Evolutionary conservation across 2,797 vertebrate species (phyloP).

Genomic region (Dermochelys coriacea): DNA sequence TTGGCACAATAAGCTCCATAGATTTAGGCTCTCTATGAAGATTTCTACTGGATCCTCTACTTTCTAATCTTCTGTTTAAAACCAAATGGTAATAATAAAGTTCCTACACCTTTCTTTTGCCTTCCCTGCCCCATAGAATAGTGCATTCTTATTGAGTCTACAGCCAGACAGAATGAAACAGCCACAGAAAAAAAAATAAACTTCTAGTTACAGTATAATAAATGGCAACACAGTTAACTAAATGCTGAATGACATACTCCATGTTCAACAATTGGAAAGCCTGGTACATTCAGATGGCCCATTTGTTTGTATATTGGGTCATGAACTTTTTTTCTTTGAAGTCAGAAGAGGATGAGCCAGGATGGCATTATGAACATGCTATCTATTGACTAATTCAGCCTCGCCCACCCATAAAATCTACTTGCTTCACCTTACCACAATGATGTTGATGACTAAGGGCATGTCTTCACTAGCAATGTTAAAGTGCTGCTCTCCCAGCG

Average conservation of each 20-base stretch:
- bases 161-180: not conserved
- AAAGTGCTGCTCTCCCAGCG: too few relatives aligned
- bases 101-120: not conserved
- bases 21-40: not conserved
- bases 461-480: too few relatives aligned
- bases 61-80: not conserved
- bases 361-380: rapidly evolving
- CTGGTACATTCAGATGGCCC: not conserved
- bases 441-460: rapidly evolving
- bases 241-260: rapidly evolving
- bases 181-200: not conserved
- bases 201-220: not conserved
- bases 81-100: not conserved
- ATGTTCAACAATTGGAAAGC: not conserved
- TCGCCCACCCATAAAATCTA: not conserved
- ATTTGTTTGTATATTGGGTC: not conserved
- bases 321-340: not conserved
- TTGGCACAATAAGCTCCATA: not conserved
- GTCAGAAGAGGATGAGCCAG: not conserved
- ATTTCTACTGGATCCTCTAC: not conserved
- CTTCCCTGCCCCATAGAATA: not conserved
- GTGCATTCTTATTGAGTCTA: not conserved
- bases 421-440: not conserved
- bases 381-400: not conserved
- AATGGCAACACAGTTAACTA: not conserved